These are phyloP conservation scores for Parauchenoglanis ngamensis DNA, from an alignment of 2,797 vertebrate genomes.

Conservation along the genomic window DNA sequence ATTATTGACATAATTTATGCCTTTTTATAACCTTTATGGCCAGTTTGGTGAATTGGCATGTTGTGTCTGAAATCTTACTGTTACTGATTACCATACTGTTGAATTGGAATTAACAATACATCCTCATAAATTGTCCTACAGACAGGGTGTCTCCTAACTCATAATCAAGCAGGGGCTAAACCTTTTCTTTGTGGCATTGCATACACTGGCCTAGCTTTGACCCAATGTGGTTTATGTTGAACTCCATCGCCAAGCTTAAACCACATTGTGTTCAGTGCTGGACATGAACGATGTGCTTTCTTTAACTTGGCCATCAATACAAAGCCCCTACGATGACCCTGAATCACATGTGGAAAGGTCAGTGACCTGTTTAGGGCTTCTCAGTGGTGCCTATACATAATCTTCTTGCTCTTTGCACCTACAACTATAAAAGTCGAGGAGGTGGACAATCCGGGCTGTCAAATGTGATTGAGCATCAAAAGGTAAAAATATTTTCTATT, in stretches of 20 bases:
- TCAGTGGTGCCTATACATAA: slow-evolving; percentile 50
- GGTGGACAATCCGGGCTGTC: neutral
- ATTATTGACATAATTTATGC: neutral
- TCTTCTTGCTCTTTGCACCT: neutral
- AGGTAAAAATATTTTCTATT: neutral
- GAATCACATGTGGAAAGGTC: slow-evolving; percentile 64
- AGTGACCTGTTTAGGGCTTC: slow-evolving; percentile 69
- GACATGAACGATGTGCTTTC: slow-evolving; percentile 71
- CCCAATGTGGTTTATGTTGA: neutral
- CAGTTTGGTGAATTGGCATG: neutral
- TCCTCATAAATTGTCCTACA: neutral
- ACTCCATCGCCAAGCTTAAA: neutral
- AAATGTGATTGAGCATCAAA: neutral
- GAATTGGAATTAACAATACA: neutral
- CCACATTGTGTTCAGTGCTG: slow-evolving; percentile 51
- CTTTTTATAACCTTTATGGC: neutral
- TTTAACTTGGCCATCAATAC: slow-evolving; percentile 67
- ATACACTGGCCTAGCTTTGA: neutral
- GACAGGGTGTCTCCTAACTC: neutral
- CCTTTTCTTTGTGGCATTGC: neutral
- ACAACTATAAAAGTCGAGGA: neutral
- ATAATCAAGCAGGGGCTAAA: neutral
- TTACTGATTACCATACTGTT: neutral
- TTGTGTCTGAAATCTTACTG: neutral
- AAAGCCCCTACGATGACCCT: slow-evolving; percentile 61